A percentile compares a stretch with the other conserved stretches of the same genome.
Conservation (phyloP, 2,797 vertebrate species). For the Sebastes taczanowskii region DNA sequence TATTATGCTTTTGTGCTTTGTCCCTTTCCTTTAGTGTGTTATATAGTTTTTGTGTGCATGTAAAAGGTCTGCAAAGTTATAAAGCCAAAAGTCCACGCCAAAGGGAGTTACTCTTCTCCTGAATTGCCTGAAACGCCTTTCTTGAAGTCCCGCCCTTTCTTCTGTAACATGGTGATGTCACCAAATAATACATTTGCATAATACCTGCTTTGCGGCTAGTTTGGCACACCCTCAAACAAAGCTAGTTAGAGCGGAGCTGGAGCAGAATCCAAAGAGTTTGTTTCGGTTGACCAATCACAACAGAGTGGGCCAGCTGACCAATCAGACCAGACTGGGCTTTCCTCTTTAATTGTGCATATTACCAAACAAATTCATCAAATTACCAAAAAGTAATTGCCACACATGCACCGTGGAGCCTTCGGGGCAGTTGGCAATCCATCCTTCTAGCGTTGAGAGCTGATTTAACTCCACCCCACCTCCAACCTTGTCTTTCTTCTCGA, state of each 20-base stretch:
- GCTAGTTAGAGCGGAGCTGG: background rate
- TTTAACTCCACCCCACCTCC: background rate
- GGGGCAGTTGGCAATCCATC: background rate
- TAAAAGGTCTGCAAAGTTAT: background rate
- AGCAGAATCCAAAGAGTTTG: background rate
- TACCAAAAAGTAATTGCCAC: background rate
- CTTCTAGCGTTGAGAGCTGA: background rate
- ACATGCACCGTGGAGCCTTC: background rate
- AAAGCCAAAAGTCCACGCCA: background rate
- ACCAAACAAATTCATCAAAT: background rate
- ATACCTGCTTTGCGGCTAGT: background rate
- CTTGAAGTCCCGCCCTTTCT: background rate
- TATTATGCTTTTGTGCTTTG: background rate
- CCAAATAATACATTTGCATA: too few relatives aligned
- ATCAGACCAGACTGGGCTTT: background rate
- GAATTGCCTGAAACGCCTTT: background rate
- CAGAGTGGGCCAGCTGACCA: background rate
- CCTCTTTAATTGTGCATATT: background rate
- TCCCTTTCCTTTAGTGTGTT: background rate
- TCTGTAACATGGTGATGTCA: background rate
- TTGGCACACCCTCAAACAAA: background rate
- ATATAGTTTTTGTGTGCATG: background rate
- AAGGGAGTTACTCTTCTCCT: background rate
- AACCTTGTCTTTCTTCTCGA: background rate
- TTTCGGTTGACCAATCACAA: background rate